A percentile compares a stretch with the other conserved stretches of the same genome.
Evolutionary conservation across 2,797 vertebrate species (phyloP).

Genomic region (Semotilus atromaculatus): DNA sequence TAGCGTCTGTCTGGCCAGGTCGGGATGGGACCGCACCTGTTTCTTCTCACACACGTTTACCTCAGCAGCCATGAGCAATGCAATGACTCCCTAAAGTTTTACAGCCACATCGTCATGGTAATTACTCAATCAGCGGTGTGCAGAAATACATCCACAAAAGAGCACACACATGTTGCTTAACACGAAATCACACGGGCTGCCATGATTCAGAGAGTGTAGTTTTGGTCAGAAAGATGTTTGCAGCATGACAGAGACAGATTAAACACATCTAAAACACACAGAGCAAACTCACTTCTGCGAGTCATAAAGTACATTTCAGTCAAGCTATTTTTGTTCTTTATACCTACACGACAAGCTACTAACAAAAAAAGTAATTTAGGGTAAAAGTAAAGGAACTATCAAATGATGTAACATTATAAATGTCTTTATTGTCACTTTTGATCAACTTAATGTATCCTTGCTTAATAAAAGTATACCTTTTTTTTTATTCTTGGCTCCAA

Average conservation of each 20-base stretch:
- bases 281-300: background rate
- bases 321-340: background rate
- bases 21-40: conserved; percentile 52
- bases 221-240: background rate
- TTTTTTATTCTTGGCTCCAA: no score
- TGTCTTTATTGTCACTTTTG: background rate
- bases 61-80: conserved; percentile 32
- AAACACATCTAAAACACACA: background rate
- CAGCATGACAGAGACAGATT: background rate
- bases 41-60: conserved; percentile 37
- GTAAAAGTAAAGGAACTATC: background rate
- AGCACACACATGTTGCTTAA: conserved; percentile 27
- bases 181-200: background rate
- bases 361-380: background rate
- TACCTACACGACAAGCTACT: background rate
- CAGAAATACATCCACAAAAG: conserved; percentile 12
- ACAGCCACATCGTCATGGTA: conserved; percentile 6
- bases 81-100: conserved; percentile 38
- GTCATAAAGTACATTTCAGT: background rate
- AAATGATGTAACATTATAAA: background rate
- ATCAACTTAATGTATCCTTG: background rate
- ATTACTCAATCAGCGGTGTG: conserved; percentile 32
- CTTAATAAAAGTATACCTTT: background rate
- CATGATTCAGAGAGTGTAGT: background rate
- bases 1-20: conserved; percentile 53